phyloP scores from a whole-genome alignment of 2,113 vertebrate genomes.

The Reinhardtius hippoglossoides region DNA sequence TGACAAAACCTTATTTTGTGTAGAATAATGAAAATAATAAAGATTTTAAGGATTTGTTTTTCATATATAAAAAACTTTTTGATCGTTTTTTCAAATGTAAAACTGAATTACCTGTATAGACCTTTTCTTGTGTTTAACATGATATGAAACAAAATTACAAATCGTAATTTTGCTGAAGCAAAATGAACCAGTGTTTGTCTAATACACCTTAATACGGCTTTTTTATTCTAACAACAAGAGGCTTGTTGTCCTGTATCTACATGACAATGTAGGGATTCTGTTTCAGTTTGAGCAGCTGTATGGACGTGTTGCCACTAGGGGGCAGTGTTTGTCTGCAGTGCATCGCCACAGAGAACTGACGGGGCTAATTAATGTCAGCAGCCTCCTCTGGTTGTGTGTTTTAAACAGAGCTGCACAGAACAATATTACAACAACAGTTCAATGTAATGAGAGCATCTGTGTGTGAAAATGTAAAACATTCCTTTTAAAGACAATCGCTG shows the following conservation, averaged over 20 bases:
- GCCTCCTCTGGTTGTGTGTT: slow-evolving; percentile 18
- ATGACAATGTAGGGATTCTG: neutral
- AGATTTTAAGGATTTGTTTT: neutral
- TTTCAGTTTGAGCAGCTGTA: neutral
- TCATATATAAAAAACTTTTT: neutral
- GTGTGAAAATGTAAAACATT: slow-evolving; percentile 1
- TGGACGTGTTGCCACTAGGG: slow-evolving; percentile 71
- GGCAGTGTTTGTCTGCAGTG: slow-evolving; percentile 84
- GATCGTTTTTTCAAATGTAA: no score
- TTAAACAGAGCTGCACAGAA: slow-evolving; percentile 31
- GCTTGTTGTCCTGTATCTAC: neutral
- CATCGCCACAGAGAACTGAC: slow-evolving; percentile 32
- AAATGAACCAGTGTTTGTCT: no score
- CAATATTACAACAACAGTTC: slow-evolving; percentile 17
- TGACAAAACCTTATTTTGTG: neutral
- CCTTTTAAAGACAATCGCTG: neutral
- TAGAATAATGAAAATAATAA: neutral
- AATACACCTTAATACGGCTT: no score
- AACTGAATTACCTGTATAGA: no score
- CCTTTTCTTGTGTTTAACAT: no score
- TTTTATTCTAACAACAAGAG: neutral
- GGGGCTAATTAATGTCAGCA: slow-evolving; percentile 68
- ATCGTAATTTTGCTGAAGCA: no score
- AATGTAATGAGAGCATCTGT: slow-evolving; percentile 7
- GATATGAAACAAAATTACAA: no score